Percentiles rank a stretch among this genome's conserved stretches.
Evolutionary conservation across 2,113 vertebrate species (phyloP).

Genomic region (Amazona vittata): DNA sequence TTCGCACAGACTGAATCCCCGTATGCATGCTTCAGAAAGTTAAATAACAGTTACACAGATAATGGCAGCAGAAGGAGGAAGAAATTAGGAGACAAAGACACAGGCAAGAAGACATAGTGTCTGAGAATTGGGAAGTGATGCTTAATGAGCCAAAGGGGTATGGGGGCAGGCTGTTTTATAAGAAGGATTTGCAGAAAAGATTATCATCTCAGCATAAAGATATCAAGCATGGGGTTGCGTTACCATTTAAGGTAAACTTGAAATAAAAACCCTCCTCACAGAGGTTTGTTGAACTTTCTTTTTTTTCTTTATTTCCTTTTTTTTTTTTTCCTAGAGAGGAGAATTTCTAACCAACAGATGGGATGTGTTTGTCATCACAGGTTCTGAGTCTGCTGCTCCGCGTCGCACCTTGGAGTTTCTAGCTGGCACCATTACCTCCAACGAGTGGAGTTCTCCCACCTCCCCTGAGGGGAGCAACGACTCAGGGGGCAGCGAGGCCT

Average conservation of each 20-base stretch:
- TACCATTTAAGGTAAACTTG: neutral
- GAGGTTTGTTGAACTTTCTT: neutral
- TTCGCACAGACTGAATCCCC: neutral
- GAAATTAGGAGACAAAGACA: neutral
- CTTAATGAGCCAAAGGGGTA: neutral
- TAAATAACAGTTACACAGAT: neutral
- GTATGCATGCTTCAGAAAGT: neutral
- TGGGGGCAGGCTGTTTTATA: neutral
- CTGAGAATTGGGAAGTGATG: neutral
- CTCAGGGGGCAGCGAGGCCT: conserved; percentile 77
- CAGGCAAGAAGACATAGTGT: neutral
- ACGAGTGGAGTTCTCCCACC: conserved; percentile 80
- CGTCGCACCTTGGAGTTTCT: conserved; percentile 75
- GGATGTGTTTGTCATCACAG: conserved; percentile 46
- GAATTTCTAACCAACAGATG: neutral
- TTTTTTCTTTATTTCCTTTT: neutral
- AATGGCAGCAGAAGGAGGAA: neutral
- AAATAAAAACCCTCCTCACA: neutral
- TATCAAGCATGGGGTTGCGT: neutral
- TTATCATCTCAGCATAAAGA: neutral
- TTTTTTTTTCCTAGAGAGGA: neutral
- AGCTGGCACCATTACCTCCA: conserved; percentile 82
- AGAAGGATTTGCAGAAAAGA: neutral
- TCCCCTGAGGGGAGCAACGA: conserved; percentile 81
- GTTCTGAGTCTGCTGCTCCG: conserved; percentile 69